Evolutionary conservation across 1,140 invertebrate species (phyloP), one percentile per base, ranked within the genome.

Genomic region (Ostrea denselamellosa): DNA sequence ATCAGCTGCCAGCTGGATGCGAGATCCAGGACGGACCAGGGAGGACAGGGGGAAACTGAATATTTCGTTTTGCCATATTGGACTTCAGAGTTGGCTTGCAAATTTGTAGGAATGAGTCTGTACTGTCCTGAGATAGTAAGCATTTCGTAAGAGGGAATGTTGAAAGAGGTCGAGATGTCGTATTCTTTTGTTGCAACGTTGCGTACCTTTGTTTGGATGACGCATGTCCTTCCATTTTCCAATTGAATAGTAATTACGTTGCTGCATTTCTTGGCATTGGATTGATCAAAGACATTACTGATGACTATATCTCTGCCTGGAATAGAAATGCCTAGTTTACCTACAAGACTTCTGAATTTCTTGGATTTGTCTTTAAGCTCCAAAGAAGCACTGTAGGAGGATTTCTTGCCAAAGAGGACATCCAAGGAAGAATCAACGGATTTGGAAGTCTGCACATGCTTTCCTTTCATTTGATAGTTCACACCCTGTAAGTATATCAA

Each of bases 401-500:
- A 53, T 86, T 89, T 90, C 51, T 85, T 87, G 10, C 85, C 56
- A 25, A 85, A 25, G 22, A 88, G 19, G 17, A 87, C 54, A 8
- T 83, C 22, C 4, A 90, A 12, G 34, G 53, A 83, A 9, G 89
- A 87, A 28, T 89, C 89, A 14, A 91, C 8, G 10, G 87, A 84
- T 68, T 89, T 89, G 12, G 58, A 65, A 19, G 89, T 51, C 54
- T 91, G 89, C 1, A 44, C 54, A 28, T 90, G 89, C 9, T 85
- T 87, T 52, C 87, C 71, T 84, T 89, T 90, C 12, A 86, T 34
- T 17, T 86, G 56, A 0, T 90, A n/a, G 58, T 89, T 68, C 12
- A 89, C 83, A 52, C 53, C 86, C 90, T 91, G 83, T 91, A 89
- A 89, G 9, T n/a, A 25, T 85, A n/a, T 58, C 68, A 25, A 34